Evolutionary conservation across 1,140 invertebrate genomes (phyloP).

Genomic region (Dendroctonus ponderosae): DNA sequence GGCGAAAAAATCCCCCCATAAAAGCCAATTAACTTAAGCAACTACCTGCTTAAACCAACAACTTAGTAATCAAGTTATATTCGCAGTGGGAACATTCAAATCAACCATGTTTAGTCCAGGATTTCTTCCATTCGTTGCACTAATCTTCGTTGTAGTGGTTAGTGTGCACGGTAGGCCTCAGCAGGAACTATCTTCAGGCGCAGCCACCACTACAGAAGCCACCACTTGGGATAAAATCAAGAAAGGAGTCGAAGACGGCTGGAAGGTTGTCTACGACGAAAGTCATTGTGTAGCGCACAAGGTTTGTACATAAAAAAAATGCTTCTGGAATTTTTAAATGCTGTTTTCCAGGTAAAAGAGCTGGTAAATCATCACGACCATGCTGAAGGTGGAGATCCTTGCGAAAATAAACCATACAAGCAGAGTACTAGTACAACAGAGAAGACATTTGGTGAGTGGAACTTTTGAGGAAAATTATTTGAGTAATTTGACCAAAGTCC

Average conservation of each 20-base stretch:
- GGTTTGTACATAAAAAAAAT: constrained; percentile 13
- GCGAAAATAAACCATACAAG: constrained; percentile 14
- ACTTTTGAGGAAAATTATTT: background rate
- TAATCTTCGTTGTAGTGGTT: too few relatives aligned
- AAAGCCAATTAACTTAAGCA: too few relatives aligned
- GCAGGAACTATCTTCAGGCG: background rate
- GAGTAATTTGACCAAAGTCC: background rate
- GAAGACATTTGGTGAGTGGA: constrained; percentile 5
- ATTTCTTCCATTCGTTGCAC: too few relatives aligned
- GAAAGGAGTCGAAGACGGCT: constrained; percentile 20
- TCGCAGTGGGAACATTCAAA: constrained; percentile 7
- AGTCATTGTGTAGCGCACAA: constrained; percentile 28
- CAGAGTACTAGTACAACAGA: constrained; percentile 2
- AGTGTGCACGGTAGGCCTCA: constrained; percentile 11
- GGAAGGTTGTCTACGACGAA: constrained; percentile 21
- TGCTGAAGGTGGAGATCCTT: constrained; percentile 14
- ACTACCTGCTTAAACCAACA: too few relatives aligned
- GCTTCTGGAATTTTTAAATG: background rate
- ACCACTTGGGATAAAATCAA: constrained; percentile 27
- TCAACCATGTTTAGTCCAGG: background rate
- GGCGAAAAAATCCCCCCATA: too few relatives aligned
- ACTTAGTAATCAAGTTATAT: too few relatives aligned
- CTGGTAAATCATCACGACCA: constrained; percentile 21
- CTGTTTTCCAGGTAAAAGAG: constrained; percentile 18
- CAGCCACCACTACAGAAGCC: constrained; percentile 5